Evolutionary conservation across 2,797 vertebrate genomes (phyloP), one percentile per base, ranked within the genome.

Genomic region (Lemur catta): DNA sequence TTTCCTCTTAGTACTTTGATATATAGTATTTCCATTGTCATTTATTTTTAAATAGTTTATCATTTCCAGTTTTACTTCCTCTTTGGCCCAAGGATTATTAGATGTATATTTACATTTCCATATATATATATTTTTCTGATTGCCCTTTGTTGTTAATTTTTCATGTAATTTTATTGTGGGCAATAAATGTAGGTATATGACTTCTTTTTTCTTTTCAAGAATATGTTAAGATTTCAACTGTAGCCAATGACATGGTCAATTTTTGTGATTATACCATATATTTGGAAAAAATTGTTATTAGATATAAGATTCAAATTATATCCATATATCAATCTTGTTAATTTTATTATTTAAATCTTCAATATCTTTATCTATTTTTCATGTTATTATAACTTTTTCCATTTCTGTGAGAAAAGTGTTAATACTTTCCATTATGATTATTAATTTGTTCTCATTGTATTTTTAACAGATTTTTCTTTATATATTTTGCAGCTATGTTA

Each of bases 331-430:
- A 89, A 46, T 7, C 46, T 85, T 81, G 17, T 93, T 93, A 93
- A 90, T 85, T 74, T 46, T 65, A 48, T 86, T 80, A 85, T 67
- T 79, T 17, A 75, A 33, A 86, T 50, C 2, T 28, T 86, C 20
- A 57, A 2, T 81, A 52, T 85, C 28, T 85, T 67, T 74, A 41
- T n/a, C 81, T 80, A n/a, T 59, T 90, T 95, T 90, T 96, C 59
- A 28, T 69, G 17, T 76, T n/a, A 50, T 30, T 59, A 15, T 71
- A 46, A 72, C 55, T 85, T 48, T 65, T 75, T 87, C 52, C 33
- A 85, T 91, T 87, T 87, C 35, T 87, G 50, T 86, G 59, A 93
- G 26, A 90, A 74, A 80, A 85, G 46, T 89, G 35, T 78, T 52
- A 78, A 46, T 72, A 84, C 13, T 20, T 87, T 43, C 24, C 22